Evolutionary conservation across 2,113 vertebrate species (phyloP).

Genomic region (Hymenochirus boettgeri): DNA sequence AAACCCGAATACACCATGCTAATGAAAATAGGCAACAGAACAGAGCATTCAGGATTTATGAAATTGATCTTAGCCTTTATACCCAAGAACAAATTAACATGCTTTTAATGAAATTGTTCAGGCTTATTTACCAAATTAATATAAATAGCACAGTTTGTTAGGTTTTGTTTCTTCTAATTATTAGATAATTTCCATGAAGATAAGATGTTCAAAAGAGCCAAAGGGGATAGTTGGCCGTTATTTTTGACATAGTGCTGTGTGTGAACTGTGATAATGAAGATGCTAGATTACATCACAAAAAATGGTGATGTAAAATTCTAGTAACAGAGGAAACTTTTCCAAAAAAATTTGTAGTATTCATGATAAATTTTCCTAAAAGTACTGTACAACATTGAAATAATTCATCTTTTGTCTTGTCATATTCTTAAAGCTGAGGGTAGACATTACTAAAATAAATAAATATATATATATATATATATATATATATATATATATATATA

Average conservation of each 20-base stretch:
- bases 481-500: too few species aligned
- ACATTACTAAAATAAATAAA: too few species aligned
- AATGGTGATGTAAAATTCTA: too few species aligned
- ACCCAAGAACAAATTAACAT: constrained; percentile 52
- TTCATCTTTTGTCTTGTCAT: too few species aligned
- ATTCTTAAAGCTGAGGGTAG: too few species aligned
- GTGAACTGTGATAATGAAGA: not conserved
- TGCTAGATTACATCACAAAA: too few species aligned
- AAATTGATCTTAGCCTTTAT: constrained; percentile 41
- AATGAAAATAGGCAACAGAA: not conserved
- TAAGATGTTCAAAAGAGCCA: constrained; percentile 3
- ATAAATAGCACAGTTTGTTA: constrained; percentile 54
- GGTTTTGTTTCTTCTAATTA: constrained; percentile 44
- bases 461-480: too few species aligned
- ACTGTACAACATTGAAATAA: too few species aligned
- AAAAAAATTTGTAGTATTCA: too few species aligned
- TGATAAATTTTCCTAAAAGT: too few species aligned
- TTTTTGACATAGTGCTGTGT: not conserved
- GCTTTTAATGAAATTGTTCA: constrained; percentile 57
- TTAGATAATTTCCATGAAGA: constrained; percentile 18
- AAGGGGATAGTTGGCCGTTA: not conserved
- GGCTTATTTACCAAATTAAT: constrained; percentile 62
- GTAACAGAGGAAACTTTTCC: too few species aligned
- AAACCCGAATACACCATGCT: too few species aligned
- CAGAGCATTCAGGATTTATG: constrained; percentile 11